Evolutionary conservation across 2,888 invertebrate species (phyloP), one percentile per base, ranked within the genome.

Genomic region (Synanthedon formicaeformis): DNA sequence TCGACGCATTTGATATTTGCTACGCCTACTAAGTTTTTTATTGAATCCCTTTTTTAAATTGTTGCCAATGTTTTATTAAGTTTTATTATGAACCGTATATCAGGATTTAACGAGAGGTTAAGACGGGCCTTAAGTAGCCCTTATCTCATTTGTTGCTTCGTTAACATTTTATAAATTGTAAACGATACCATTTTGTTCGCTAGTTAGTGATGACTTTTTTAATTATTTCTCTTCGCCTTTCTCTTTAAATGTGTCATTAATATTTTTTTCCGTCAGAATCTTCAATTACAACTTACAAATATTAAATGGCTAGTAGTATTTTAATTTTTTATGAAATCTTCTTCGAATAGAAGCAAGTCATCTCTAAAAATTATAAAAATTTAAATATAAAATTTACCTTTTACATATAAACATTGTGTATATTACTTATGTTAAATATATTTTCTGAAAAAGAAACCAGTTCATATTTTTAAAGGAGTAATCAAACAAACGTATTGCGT

Each of bases 31-130:
- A 73, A 67, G 71, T 73, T 78, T 78, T 77, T 81, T 84, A 81
- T 81, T 78, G 83, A 77, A 79, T 75, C 75, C 65, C 73, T 78
- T 49, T 34, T 82, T 84, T 83, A 85, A 82, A 81, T 78, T 83
- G 84, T 84, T 84, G 85, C 86, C 63, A 84, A 81, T 83, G 74
- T 83, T 85, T 86, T 84, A 82, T 84, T 84, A 72, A 63, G 62
- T 81, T 84, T 84, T 85, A 84, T 82, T 84, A 81, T 75, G 71
- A 75, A 81, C 67, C 80, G 79, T 86, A 85, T 86, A 85, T 86
- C 83, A 83, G 74, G 57, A 59, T 75, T 84, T 86, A 86, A 86
- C 86, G 85, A 84, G 82, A 73, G 59, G 61, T 64, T 58, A 64
- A 67, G 73, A 66, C 70, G 61, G 67, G 61, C 56, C 69, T 75